Conservation (phyloP, 2,888 invertebrate genomes). For the Protodeltote pygarga region DNA sequence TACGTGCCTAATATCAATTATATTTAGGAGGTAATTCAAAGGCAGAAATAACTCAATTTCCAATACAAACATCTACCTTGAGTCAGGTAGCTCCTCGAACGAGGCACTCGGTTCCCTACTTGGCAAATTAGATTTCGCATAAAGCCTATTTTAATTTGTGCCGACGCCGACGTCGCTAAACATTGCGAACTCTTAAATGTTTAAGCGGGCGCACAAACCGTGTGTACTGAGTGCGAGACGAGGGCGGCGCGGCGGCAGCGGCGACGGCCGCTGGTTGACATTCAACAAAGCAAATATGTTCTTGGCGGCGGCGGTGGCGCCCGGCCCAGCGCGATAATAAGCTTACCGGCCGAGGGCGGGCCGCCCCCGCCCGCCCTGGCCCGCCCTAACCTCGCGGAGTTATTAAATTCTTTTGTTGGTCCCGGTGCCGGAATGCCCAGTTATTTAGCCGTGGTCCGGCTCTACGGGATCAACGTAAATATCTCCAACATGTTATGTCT, state of each 20-base stretch:
- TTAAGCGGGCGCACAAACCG: slow-evolving; percentile 77
- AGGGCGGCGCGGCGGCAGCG: slow-evolving; percentile 51
- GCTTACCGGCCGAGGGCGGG: slow-evolving; percentile 76
- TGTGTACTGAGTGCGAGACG: slow-evolving; percentile 67
- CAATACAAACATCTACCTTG: slow-evolving; percentile 79
- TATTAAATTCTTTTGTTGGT: slow-evolving; percentile 85
- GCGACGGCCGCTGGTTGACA: slow-evolving; percentile 71
- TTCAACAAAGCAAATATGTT: slow-evolving; percentile 82
- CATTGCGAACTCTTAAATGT: slow-evolving; percentile 83
- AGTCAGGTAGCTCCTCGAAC: slow-evolving; percentile 70
- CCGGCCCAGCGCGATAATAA: slow-evolving; percentile 75
- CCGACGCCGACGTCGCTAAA: slow-evolving; percentile 82
- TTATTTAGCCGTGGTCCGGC: slow-evolving; percentile 74
- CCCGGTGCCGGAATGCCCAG: slow-evolving; percentile 71
- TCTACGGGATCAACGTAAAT: slow-evolving; percentile 76
- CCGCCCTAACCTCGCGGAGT: slow-evolving; percentile 70
- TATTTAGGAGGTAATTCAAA: slow-evolving; percentile 67
- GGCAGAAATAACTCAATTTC: slow-evolving; percentile 82
- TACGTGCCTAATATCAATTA: slow-evolving; percentile 57
- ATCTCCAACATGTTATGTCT: slow-evolving; percentile 66
- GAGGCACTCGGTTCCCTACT: slow-evolving; percentile 73
- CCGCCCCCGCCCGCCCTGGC: slow-evolving; percentile 54
- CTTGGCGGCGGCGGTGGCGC: slow-evolving; percentile 62
- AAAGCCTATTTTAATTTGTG: slow-evolving; percentile 86
- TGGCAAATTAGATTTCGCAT: slow-evolving; percentile 85